Evolutionary conservation across 2,113 vertebrate genomes (phyloP), one percentile per base, ranked within the genome.

Genomic region (Donacobius atricapilla): DNA sequence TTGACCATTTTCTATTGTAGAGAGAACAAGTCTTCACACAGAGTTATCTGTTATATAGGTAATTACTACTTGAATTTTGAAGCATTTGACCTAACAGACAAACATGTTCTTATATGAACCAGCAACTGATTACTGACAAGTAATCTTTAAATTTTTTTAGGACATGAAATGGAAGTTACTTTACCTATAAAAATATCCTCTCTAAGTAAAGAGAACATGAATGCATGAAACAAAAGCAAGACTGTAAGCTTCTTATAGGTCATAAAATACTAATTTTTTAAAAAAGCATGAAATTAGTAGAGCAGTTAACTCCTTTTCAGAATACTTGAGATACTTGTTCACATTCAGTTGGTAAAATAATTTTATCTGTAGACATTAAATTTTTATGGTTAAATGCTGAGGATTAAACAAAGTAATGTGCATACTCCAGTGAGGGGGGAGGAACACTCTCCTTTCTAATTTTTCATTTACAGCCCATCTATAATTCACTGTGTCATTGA

Each of bases 401-500:
- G 19, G 5, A 7, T 45, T 50, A 54, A 51, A 64, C 12, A 80
- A 70, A 44, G 4, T 40, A 54, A 77, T 13, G 4, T 33, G 10
- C 13, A 33, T n/a, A 16, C 5, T 47, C 3, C 3, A 37, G 7
- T 31, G 10, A 8, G 2, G 16, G 2, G 5, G 1, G 9, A 50
- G 16, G 14, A 81, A 5, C 9, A n/a, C 5, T 58, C 27, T 61
- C 22, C 31, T 73, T 37, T 61, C 24, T 47, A 65, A n/a, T 61
- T 56, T 65, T 80, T 65, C 27, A 25, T 44, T 51, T 65, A 9
- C 10, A 71, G 20, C 51, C 42, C 25, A 63, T 7, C 15, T 81
- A 17, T 33, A 75, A 81, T 63, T 71, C 21, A 66, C 7, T 39
- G 13, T 61, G 22, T 13, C 24, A 33, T 15, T 45, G 15, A 16